Base-by-base conservation (phyloP, 2,113 vertebrate genomes). In the Accipiter cooperii region DNA sequence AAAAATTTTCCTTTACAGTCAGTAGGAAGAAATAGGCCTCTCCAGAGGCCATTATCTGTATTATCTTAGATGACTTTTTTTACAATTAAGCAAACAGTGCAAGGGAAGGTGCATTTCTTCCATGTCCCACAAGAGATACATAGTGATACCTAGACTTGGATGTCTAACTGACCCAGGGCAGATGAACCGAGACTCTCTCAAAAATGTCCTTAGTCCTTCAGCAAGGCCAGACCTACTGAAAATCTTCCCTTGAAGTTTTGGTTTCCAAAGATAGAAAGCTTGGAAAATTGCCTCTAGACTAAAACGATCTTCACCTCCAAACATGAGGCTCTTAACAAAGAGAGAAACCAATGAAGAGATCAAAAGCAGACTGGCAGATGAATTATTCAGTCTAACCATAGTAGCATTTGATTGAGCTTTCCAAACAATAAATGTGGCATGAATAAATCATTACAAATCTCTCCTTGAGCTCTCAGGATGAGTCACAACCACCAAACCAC, bases 381-480 rank as follows among this genome's bases (percentile, higher is more conserved):
- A 87, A 87, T 91, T 61, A 83, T 85, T 96, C 66, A 71, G 51
- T 36, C 57, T 42, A 54, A 77, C n/a, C 40, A 54, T 29, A 75
- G 69, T 2, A 93, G 88, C 5, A 2, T 49, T 90, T 83, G 82
- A 93, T 28, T 87, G 94, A 96, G 80, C 78, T 94, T 90, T 84
- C 84, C 69, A 96, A 92, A 89, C 92, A 95, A 91, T 92, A 96
- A 93, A 89, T 20, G 77, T 78, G 77, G 84, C 84, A 73, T 76
- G 74, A 97, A 85, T 91, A 96, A 96, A 93, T 91, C 84, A 94
- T 84, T 61, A 18, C 84, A 94, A 92, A 92, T 92, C 65, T 74
- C 69, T 87, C 77, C 57, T 49, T 33, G 61, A 90, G 96, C 86
- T 65, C 73, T 75, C 1, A 0, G 18, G 52, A 16, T 97, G 94